Percentiles rank a stretch among this genome's conserved stretches.
These are phyloP conservation scores for Platycheirus albimanus DNA, from an alignment of 2,888 invertebrate species.

Conservation along the genomic window DNA sequence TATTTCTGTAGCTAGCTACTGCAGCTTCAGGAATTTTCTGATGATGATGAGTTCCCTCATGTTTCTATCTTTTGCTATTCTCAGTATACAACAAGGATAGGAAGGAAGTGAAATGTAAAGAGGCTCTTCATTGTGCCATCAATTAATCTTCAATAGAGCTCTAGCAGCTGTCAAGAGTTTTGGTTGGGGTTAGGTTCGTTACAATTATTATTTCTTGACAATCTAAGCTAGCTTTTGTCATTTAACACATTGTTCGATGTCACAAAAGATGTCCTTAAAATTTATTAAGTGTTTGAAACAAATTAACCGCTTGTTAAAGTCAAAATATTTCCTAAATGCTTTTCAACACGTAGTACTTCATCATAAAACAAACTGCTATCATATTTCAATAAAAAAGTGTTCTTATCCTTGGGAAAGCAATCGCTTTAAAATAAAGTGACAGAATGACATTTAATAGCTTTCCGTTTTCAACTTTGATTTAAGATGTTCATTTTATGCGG, in stretches of 20 bases:
- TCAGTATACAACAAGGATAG: constrained; percentile 8
- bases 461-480: constrained; percentile 29
- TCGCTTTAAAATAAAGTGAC: constrained; percentile 6
- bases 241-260: neutral
- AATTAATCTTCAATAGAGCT: constrained; percentile 33
- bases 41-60: no score
- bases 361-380: neutral
- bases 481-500: constrained; percentile 13
- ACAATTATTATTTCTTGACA: neutral
- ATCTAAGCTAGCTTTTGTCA: neutral
- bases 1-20: neutral
- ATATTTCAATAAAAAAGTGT: neutral
- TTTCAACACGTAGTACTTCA: no score
- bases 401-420: neutral
- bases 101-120: constrained; percentile 23
- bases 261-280: neutral
- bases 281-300: neutral
- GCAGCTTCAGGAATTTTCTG: no score
- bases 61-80: neutral
- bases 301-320: neutral
- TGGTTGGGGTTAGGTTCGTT: neutral
- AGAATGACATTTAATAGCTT: constrained; percentile 19
- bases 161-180: constrained; percentile 1
- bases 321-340: no score
- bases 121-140: constrained; percentile 36